Evolutionary conservation across 2,888 invertebrate genomes (phyloP), one percentile per base, ranked within the genome.

Genomic region (Calameuta filiformis): DNA sequence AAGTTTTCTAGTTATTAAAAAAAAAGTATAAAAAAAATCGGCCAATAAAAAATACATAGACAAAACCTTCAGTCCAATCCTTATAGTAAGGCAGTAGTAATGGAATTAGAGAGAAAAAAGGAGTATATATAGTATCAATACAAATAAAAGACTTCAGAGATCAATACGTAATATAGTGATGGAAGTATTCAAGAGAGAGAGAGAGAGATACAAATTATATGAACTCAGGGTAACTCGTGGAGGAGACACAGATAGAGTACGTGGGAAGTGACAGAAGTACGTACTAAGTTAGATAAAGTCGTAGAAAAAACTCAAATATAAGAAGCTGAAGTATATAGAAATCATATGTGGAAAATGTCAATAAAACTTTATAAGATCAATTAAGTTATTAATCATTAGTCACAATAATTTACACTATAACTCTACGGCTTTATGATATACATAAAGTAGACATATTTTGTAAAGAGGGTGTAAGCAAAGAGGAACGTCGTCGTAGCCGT

Each of bases 21-120:
- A 80, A 82, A 82, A 83, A 81, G 76, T 75, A 79, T 76, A 84
- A 79, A 81, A 83, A 83, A 84, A 85, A 82, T 85, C 80, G 83
- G 87, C 85, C 85, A 87, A 87, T 86, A 83, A 87, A 88, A 86
- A 85, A 85, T 87, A 89, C 87, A 89, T 84, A 89, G 87, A 88
- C 85, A 88, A 89, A 90, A 88, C 87, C 88, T 90, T 89, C 88
- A 88, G 88, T 91, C 90, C 90, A 91, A 90, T 90, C 90, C 91
- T 91, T 90, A 91, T 90, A 91, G 91, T 91, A 91, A 91, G 90
- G 90, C 88, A 87, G 86, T 87, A 87, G 83, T 88, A 85, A 87
- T 87, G 88, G 88, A 88, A 87, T 88, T 82, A 87, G 85, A 90
- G 83, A 85, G 81, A 86, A 82, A 82, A 79, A 83, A 34, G 34